Evolutionary conservation across 2,113 vertebrate species (phyloP).

Genomic region (Upupa epops): DNA sequence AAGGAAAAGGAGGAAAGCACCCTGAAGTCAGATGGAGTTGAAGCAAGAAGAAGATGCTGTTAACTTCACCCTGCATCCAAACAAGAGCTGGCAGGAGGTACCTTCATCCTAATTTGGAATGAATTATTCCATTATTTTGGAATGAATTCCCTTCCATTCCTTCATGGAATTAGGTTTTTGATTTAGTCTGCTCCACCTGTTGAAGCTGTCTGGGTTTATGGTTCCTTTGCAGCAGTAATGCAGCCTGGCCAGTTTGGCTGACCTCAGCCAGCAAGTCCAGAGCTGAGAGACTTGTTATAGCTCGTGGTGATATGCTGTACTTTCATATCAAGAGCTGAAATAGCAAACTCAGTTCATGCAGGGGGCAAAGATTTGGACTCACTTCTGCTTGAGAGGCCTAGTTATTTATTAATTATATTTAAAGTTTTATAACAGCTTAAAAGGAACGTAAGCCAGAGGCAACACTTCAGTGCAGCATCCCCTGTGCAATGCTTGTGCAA

Average conservation of each 20-base stretch:
- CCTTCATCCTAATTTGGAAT: too few species aligned
- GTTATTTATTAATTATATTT: conserved; percentile 75
- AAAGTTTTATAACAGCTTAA: conserved; percentile 71
- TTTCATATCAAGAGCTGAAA: conserved; percentile 34
- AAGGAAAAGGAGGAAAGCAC: neutral
- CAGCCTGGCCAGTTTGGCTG: neutral
- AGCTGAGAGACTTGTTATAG: neutral
- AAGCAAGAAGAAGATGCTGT: neutral
- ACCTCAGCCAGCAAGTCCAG: neutral
- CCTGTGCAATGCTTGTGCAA: conserved; percentile 51
- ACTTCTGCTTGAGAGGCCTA: conserved; percentile 44
- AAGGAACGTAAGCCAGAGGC: conserved; percentile 56
- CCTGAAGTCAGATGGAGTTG: too few species aligned
- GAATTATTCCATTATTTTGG: too few species aligned
- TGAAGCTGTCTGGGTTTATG: neutral
- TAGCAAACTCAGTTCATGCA: conserved; percentile 49
- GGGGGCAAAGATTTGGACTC: conserved; percentile 55
- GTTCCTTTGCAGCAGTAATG: neutral
- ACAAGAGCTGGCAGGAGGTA: neutral
- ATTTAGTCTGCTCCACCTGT: neutral
- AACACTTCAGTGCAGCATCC: conserved; percentile 46
- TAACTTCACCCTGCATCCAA: neutral
- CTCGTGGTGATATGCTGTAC: neutral
- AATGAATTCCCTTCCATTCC: too few species aligned
- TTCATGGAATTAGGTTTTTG: neutral